Percentiles rank a stretch among this genome's conserved stretches.
Evolutionary conservation across 1,140 invertebrate genomes (phyloP).

Genomic region (Microplitis demolitor): DNA sequence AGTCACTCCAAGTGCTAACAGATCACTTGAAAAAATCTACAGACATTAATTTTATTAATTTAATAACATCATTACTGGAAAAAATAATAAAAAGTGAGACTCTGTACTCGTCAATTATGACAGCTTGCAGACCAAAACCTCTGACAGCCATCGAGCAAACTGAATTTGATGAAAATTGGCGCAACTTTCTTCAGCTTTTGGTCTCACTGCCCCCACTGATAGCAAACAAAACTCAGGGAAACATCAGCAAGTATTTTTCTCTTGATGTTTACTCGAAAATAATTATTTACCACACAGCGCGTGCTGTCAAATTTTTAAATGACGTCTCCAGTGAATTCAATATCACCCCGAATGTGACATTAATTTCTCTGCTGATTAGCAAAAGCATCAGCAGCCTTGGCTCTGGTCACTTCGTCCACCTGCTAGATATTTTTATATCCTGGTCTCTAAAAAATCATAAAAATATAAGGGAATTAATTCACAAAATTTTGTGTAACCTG

Average conservation of each 20-base stretch:
- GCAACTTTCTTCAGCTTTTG: slow-evolving; percentile 66
- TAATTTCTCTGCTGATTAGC: slow-evolving; percentile 64
- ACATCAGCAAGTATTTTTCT: slow-evolving; percentile 65
- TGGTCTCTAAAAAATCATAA: slow-evolving; percentile 43
- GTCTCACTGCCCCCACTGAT: slow-evolving; percentile 70
- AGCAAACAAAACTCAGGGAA: slow-evolving; percentile 67
- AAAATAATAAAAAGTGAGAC: slow-evolving; percentile 65
- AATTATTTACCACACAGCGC: slow-evolving; percentile 66
- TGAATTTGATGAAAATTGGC: slow-evolving; percentile 55
- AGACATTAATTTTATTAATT: not conserved
- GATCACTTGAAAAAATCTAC: slow-evolving; percentile 57
- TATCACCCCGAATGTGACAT: slow-evolving; percentile 55
- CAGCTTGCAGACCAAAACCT: slow-evolving; percentile 39
- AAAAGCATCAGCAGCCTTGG: slow-evolving; percentile 59
- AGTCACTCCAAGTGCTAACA: slow-evolving; percentile 59
- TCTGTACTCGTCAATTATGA: slow-evolving; percentile 61
- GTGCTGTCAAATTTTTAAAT: slow-evolving; percentile 65
- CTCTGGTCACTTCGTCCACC: too few species aligned
- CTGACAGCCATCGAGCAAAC: slow-evolving; percentile 33
- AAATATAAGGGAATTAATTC: slow-evolving; percentile 38
- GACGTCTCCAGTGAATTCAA: slow-evolving; percentile 52
- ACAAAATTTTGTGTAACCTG: slow-evolving; percentile 54
- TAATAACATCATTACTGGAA: slow-evolving; percentile 39
- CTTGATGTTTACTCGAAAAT: slow-evolving; percentile 65
- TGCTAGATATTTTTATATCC: slow-evolving; percentile 51